phyloP scores from a whole-genome alignment of 2,113 vertebrate species.

The Odobenus rosmarus region DNA sequence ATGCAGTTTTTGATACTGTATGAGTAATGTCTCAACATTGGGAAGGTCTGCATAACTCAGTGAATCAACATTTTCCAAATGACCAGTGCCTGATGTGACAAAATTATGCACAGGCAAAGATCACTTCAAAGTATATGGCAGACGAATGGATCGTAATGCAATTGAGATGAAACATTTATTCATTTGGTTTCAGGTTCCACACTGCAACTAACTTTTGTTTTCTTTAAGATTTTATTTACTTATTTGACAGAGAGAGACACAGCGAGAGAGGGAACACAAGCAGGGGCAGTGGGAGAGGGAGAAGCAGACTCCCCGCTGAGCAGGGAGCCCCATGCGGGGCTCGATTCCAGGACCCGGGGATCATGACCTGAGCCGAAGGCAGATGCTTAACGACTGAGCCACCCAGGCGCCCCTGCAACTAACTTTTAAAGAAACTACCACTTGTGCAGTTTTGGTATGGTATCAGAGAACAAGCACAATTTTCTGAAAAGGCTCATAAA shows the following conservation, averaged over 20 bases:
- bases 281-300: no score
- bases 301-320: no score
- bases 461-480: neutral
- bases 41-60: neutral
- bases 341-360: no score
- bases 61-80: neutral
- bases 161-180: neutral
- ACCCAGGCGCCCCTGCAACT: neutral
- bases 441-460: neutral
- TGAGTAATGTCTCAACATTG: neutral
- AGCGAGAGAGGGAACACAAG: no score
- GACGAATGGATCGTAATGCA: neutral
- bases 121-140: neutral
- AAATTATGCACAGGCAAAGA: neutral
- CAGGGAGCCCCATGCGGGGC: no score
- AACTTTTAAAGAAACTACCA: neutral
- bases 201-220: neutral
- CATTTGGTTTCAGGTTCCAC: neutral
- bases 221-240: no score
- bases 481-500: slow-evolving; percentile 4
- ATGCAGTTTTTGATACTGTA: neutral
- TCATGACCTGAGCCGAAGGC: no score
- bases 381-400: no score
- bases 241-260: no score
- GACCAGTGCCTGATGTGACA: neutral